Base-by-base conservation (phyloP, 2,113 vertebrate species). In the Callocephalon fimbriatum region DNA sequence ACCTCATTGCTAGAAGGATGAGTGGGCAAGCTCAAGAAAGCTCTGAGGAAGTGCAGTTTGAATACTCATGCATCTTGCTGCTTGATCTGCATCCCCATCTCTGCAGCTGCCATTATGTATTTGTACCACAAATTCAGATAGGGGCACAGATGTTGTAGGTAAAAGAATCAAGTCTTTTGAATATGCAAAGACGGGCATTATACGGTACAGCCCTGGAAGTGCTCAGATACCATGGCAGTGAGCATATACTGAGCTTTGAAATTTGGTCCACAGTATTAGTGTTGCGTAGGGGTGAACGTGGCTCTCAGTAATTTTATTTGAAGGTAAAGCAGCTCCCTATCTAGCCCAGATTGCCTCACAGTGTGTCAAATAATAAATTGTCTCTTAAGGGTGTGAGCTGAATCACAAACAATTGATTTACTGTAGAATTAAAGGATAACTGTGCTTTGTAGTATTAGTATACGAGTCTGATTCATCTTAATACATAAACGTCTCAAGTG, bases 401-500 rank as follows among this genome's bases (percentile, higher is more conserved):
- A 82, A 94, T 95, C 50, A 47, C 27, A 83, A 95, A 66, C 50
- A 48, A 48, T 68, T 83, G 78, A 83, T 90, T 54, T 90, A 66
- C 89, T 94, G 67, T 72, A 62, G 40, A 93, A 51, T 50, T 80
- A 94, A 92, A 58, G 45, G 80, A 23, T 88, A 95, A 91, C 42
- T 88, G 59, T 85, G 62, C 51, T 75, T 83, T 86, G 23, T 66
- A 73, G 50, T 38, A 27, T 72, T 79, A 90, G 59, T 90, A 38
- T 92, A 51, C 53, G 84, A 15, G 11, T 62, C 61, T 86, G 62
- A 45, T 77, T 94, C 65, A 51, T 92, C 61, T 76, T 78, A 92
- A 80, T 89, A 67, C 48, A 80, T 90, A 92, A 96, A 84, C 53
- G 71, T 94, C 71, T 93, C 38, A 80, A 95, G 68, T 68, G 45